Conservation (phyloP, 2,113 vertebrate genomes). For the Psittacula cyanocephala region DNA sequence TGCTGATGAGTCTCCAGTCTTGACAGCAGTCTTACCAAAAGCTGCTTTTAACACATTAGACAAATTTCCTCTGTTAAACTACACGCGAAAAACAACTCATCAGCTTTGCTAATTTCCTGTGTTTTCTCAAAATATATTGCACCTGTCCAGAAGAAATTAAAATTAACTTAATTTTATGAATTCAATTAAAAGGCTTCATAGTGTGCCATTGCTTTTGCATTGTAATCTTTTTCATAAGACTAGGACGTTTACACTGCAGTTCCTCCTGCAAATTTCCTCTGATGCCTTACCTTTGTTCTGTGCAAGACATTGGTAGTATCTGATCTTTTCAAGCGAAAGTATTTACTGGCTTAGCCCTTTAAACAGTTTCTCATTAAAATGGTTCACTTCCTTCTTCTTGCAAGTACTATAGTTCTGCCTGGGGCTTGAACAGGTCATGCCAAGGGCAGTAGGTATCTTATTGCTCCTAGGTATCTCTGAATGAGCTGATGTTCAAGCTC, state of each 20-base stretch:
- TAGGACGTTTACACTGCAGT: background rate
- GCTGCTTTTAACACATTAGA: background rate
- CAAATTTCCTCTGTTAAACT: background rate
- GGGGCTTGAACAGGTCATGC: background rate
- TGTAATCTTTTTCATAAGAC: background rate
- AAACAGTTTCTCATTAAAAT: constrained; percentile 14
- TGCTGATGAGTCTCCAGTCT: background rate
- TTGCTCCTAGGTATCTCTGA: background rate
- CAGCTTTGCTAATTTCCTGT: background rate
- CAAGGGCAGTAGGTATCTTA: background rate
- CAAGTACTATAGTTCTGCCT: background rate
- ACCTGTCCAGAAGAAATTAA: background rate
- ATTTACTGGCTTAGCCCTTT: background rate
- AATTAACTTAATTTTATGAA: background rate
- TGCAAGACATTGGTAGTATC: background rate
- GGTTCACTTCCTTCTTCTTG: background rate
- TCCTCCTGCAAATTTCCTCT: background rate
- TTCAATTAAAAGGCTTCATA: background rate
- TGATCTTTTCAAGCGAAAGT: background rate
- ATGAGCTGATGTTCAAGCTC: background rate
- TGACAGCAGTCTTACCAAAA: background rate
- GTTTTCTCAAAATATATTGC: background rate
- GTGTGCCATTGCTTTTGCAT: background rate
- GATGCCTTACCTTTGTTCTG: background rate
- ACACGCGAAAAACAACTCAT: background rate